A percentile compares a stretch with the other conserved stretches of the same genome.
Conservation (phyloP, 2,113 vertebrate genomes). For the Tapirus terrestris region DNA sequence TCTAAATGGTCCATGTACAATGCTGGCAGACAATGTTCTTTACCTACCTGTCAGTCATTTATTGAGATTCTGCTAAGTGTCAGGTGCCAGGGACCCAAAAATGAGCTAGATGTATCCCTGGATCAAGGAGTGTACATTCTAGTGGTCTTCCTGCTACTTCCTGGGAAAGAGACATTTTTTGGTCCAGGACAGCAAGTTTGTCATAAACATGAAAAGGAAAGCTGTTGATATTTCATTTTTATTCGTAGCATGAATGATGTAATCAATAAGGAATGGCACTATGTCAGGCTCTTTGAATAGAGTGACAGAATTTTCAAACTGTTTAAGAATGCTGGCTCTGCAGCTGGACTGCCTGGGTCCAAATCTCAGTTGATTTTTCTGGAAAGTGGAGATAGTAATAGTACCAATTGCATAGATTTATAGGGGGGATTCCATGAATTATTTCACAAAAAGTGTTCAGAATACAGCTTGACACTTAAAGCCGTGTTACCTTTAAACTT, state of each 20-base stretch:
- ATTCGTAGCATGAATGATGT: neutral
- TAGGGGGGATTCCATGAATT: neutral
- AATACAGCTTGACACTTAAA: neutral
- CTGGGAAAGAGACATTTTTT: neutral
- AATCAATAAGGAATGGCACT: neutral
- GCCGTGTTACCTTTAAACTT: neutral
- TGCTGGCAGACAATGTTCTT: neutral
- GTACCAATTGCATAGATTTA: neutral
- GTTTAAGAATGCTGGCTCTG: neutral
- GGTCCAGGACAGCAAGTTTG: neutral
- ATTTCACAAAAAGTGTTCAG: neutral
- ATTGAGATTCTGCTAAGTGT: neutral
- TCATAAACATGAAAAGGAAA: neutral
- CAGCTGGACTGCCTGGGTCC: neutral
- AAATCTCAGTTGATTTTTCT: neutral
- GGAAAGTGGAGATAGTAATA: neutral
- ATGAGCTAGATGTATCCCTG: neutral
- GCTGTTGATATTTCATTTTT: neutral
- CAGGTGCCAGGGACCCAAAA: neutral
- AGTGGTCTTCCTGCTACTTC: neutral
- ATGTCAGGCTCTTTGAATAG: constrained; percentile 35
- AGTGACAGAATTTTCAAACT: constrained; percentile 31
- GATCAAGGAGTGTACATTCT: neutral
- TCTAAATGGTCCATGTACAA: neutral
- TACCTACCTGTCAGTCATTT: neutral